phyloP scores from a whole-genome alignment of 2,797 vertebrate species.

The Ambastaia sidthimunki region DNA sequence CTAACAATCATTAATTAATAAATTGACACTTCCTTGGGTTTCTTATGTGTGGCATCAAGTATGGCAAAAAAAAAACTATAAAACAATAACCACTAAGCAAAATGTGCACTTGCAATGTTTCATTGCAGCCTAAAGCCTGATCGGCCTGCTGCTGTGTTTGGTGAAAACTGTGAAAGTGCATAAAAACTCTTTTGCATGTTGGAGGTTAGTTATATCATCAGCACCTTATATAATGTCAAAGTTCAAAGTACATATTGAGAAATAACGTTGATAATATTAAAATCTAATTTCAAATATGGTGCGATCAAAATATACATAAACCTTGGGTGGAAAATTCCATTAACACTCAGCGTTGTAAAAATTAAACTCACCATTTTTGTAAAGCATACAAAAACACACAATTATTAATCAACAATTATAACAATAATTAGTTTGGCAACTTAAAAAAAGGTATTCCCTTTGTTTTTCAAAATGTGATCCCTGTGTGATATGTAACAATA shows the following conservation, averaged over 20 bases:
- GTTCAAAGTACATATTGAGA: constrained; percentile 12
- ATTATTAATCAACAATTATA: neutral
- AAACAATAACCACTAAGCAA: constrained; percentile 26
- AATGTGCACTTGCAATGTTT: neutral
- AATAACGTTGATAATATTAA: neutral
- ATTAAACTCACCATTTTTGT: neutral
- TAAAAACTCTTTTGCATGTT: neutral
- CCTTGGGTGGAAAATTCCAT: neutral
- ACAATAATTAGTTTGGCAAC: constrained; percentile 40
- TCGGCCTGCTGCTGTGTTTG: neutral
- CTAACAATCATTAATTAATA: neutral
- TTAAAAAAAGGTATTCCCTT: constrained; percentile 28
- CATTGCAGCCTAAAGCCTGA: neutral
- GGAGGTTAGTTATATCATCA: constrained; percentile 22
- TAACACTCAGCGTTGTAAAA: constrained; percentile 27
- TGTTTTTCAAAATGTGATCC: constrained; percentile 8
- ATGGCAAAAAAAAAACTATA: too few species aligned
- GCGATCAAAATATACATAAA: constrained; percentile 34
- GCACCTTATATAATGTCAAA: constrained; percentile 34
- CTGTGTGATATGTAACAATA: constrained; percentile 2
- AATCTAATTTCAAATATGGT: constrained; percentile 6
- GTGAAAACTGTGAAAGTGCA: neutral
- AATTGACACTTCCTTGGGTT: constrained; percentile 13
- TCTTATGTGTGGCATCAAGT: constrained; percentile 47
- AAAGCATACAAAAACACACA: constrained; percentile 27